Evolutionary conservation across 2,797 vertebrate species (phyloP), one percentile per base, ranked within the genome.

Genomic region (Toxotes lorentzi): DNA sequence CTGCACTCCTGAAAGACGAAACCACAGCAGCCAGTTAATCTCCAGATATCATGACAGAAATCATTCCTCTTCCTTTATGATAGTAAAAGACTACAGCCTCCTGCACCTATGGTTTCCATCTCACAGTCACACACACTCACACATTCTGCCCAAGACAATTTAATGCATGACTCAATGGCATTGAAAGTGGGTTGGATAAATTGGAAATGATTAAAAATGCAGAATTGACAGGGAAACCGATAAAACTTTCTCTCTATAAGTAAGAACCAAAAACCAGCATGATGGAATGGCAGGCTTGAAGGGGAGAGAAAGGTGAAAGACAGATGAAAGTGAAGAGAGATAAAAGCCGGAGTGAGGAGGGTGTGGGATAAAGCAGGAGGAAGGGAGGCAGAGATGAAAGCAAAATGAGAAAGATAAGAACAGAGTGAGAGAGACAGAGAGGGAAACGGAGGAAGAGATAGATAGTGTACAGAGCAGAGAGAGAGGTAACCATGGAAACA

Each of bases 361-460:
- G 94, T 95, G 95, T 94, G 94, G 95, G 95, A 96, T 95, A 95
- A 96, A 95, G 95, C 94, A 95, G 94, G 94, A 95, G 95, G 95
- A 95, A 96, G 94, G 95, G 94, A 96, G 93, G 94, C 94, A 93
- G 94, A 96, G 95, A 96, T 96, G 95, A 96, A 96, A 96, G 95
- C 95, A 95, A 95, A 95, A 95, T 95, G 95, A 95, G 95, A 95
- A 96, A 96, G 95, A 96, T 96, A 96, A 96, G 95, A 96, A 95
- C 94, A 94, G 95, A 95, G 95, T 94, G 95, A 95, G 95, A 93
- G 95, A 95, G 95, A 95, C 93, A 93, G 93, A 95, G 93, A 95
- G 95, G 93, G 93, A 94, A 95, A 95, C 91, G 93, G 95, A 95
- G 95, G 92, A 94, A 95, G 94, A 95, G 95, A 95, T 94, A 95